phyloP scores from a whole-genome alignment of 2,797 vertebrate species.

The Sebastes matsubarae region DNA sequence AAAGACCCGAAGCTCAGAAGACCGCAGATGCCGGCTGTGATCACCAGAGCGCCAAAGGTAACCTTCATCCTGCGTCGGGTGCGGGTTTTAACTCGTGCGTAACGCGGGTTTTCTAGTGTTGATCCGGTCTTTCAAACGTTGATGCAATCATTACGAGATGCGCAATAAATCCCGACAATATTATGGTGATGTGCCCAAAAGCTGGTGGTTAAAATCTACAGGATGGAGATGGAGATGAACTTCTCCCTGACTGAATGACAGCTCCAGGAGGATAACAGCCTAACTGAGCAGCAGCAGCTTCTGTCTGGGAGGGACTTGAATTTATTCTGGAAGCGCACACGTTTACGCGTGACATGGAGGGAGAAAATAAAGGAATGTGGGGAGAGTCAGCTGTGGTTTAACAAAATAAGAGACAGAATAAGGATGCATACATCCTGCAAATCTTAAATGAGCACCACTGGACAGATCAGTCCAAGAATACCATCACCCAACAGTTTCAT shows the following conservation, averaged over 20 bases:
- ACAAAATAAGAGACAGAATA: neutral
- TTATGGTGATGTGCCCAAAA: accelerated
- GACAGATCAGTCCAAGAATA: neutral
- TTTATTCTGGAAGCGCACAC: constrained; percentile 1
- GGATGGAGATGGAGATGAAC: neutral
- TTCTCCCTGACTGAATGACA: neutral
- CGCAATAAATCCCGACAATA: too few relatives aligned
- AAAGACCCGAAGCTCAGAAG: constrained; percentile 82
- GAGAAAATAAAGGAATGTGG: neutral
- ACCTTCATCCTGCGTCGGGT: constrained; percentile 56
- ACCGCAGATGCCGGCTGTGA: constrained; percentile 77
- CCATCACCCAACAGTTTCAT: neutral
- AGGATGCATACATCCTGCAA: neutral
- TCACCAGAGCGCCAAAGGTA: constrained; percentile 67
- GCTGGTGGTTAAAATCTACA: neutral
- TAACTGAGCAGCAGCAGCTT: neutral
- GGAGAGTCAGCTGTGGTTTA: neutral
- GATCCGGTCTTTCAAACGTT: neutral
- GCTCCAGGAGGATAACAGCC: neutral
- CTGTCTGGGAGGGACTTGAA: constrained; percentile 53
- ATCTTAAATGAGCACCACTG: neutral
- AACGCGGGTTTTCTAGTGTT: neutral
- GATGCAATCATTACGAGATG: neutral
- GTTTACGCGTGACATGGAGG: constrained; percentile 20
- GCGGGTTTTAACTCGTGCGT: neutral